These are phyloP conservation scores for Prunella himalayana DNA, from an alignment of 2,113 vertebrate genomes.

Conservation along the genomic window DNA sequence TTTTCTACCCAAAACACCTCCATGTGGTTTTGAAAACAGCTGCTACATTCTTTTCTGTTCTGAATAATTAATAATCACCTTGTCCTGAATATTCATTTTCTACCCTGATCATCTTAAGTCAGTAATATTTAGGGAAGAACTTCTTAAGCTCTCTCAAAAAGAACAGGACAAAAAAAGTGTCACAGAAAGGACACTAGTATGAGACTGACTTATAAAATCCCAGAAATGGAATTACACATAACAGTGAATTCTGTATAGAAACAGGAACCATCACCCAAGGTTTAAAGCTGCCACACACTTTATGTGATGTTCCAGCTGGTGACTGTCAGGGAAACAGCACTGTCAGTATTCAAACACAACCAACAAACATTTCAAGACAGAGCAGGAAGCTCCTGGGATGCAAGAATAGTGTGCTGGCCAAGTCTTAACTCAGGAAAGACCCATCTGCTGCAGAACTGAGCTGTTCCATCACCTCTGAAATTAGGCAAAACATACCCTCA, in stretches of 20 bases:
- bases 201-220: not conserved
- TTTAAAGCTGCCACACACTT: not conserved
- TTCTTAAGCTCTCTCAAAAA: not conserved
- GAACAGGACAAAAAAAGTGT: not conserved
- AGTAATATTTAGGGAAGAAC: not conserved
- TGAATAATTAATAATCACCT: not conserved
- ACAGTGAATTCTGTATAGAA: fast-evolving
- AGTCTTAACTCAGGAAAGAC: not conserved
- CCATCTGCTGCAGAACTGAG: not conserved
- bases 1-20: not conserved
- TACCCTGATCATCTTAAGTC: not conserved
- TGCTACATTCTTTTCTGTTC: not conserved
- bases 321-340: not conserved
- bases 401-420: fast-evolving
- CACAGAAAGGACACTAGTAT: not conserved
- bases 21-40: not conserved
- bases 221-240: not conserved
- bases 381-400: not conserved
- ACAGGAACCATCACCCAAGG: not conserved
- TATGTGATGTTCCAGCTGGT: not conserved
- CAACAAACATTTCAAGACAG: not conserved
- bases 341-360: not conserved
- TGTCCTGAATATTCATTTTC: not conserved
- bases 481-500: not conserved
- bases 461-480: not conserved